Conservation (phyloP, 1,140 invertebrate species). For the Polypedilum vanderplanki region DNA sequence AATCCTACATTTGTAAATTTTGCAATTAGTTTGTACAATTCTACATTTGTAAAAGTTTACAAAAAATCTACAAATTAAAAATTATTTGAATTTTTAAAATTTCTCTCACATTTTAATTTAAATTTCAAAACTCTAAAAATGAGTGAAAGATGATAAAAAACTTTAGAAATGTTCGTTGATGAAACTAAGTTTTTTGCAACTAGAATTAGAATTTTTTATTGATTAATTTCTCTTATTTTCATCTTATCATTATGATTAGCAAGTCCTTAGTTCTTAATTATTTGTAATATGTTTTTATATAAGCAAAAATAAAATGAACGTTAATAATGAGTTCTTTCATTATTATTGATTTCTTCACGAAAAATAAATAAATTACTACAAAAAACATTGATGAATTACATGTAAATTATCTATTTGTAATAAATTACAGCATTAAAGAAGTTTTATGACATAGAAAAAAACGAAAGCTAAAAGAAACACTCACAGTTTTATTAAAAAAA, state of each 20-base stretch:
- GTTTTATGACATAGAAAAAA: neutral
- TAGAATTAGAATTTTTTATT: too few relatives aligned
- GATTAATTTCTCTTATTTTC: too few relatives aligned
- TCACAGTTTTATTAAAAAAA: neutral
- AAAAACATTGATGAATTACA: neutral
- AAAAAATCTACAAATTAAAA: too few relatives aligned
- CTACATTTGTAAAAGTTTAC: too few relatives aligned
- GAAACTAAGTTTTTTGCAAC: too few relatives aligned
- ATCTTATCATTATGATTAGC: neutral
- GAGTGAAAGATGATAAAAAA: too few relatives aligned
- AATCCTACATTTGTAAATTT: too few relatives aligned
- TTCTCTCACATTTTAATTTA: too few relatives aligned
- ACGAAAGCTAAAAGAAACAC: neutral
- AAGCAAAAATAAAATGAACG: constrained; percentile 10
- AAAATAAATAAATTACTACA: neutral
- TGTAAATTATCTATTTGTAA: constrained; percentile 20
- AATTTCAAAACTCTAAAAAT: too few relatives aligned
- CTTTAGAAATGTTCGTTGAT: too few relatives aligned
- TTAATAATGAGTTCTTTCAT: constrained; percentile 14
- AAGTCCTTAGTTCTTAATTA: constrained; percentile 2
- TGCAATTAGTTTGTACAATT: too few relatives aligned
- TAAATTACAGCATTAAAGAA: constrained; percentile 19
- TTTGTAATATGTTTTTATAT: constrained; percentile 3
- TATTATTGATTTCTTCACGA: neutral
- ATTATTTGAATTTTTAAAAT: too few relatives aligned